These are phyloP conservation scores for Cremastinae sp. DNA, from an alignment of 2,888 invertebrate genomes.

Conservation along the genomic window DNA sequence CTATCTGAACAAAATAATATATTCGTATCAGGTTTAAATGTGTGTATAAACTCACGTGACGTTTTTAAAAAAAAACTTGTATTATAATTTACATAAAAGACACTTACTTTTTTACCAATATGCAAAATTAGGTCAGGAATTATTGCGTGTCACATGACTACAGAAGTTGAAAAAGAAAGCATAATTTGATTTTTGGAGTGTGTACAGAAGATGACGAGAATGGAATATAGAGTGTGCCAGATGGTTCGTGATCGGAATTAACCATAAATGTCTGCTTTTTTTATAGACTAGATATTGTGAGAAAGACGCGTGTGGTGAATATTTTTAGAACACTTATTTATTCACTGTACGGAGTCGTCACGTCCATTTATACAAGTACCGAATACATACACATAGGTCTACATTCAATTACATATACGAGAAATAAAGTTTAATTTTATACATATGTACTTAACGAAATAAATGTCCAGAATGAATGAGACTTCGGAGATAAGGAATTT, in stretches of 20 bases:
- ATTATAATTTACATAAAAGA: no score
- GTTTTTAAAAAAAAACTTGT: no score
- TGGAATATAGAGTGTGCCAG: conserved; percentile 44
- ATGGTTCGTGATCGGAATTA: conserved; percentile 49
- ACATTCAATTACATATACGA: conserved; percentile 9
- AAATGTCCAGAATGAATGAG: conserved; percentile 6
- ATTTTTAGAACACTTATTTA: neutral
- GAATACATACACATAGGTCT: conserved; percentile 43
- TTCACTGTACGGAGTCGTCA: conserved; percentile 34
- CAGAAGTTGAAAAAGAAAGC: conserved; percentile 24
- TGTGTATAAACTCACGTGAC: no score
- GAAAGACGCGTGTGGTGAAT: conserved; percentile 3
- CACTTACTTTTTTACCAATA: no score
- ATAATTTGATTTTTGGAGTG: conserved; percentile 8
- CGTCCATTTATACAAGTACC: conserved; percentile 20
- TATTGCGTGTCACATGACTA: conserved; percentile 30
- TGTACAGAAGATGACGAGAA: conserved; percentile 32
- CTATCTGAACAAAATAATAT: no score
- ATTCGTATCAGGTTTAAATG: no score
- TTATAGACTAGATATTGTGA: conserved; percentile 44
- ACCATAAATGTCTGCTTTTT: conserved; percentile 42
- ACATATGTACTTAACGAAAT: neutral
- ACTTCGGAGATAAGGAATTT: conserved; percentile 48
- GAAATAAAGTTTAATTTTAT: conserved; percentile 13
- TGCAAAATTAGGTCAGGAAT: conserved; percentile 18